Evolutionary conservation across 2,888 invertebrate genomes (phyloP).

Genomic region (Diarsia dahlii): DNA sequence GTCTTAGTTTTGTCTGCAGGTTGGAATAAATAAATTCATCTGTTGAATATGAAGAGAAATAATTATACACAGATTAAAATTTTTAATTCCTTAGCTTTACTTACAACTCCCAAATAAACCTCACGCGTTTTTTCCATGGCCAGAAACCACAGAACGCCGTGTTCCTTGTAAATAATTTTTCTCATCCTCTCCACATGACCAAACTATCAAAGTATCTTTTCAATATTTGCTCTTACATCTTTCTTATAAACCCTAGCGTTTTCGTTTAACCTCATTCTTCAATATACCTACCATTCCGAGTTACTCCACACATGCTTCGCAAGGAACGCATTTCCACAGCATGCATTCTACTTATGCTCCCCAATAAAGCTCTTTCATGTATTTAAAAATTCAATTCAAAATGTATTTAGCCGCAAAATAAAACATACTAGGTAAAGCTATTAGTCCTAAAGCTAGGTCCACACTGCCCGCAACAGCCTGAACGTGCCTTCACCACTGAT

Average conservation of each 20-base stretch:
- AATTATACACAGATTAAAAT: not conserved
- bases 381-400: not conserved
- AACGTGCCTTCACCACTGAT: conserved; percentile 54
- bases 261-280: no score
- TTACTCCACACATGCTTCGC: no score
- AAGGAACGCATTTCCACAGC: no score
- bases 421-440: not conserved
- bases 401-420: not conserved
- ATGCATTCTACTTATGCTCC: no score
- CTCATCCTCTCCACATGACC: no score
- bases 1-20: not conserved
- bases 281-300: no score
- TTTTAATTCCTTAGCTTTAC: not conserved
- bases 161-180: no score
- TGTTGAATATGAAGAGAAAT: not conserved
- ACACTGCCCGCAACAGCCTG: conserved; percentile 18
- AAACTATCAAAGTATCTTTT: no score
- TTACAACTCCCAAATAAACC: not conserved
- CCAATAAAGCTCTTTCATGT: not conserved
- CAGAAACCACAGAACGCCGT: no score
- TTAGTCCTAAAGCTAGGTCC: conserved; percentile 38
- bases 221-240: no score
- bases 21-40: not conserved
- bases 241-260: no score
- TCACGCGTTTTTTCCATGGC: no score